phyloP scores from a whole-genome alignment of 2,888 invertebrate species.

The Spodoptera exigua region DNA sequence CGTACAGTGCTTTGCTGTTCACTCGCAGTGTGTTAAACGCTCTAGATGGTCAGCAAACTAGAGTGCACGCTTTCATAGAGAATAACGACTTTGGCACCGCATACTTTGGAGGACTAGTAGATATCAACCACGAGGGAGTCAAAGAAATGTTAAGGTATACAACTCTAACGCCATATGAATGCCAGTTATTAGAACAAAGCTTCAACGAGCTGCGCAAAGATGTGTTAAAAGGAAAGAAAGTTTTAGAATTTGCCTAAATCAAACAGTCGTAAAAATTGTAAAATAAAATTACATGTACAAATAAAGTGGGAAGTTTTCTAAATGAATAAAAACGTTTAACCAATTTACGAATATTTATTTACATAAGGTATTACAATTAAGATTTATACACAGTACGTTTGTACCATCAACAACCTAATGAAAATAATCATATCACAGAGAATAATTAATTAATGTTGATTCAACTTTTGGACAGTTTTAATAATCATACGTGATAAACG shows the following conservation, averaged over 20 bases:
- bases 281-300: too few species aligned
- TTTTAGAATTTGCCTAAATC: slow-evolving; percentile 67
- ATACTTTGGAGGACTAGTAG: slow-evolving; percentile 74
- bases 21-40: slow-evolving; percentile 88
- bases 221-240: slow-evolving; percentile 69
- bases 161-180: slow-evolving; percentile 70
- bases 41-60: slow-evolving; percentile 65
- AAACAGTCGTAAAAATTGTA: neutral
- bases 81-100: slow-evolving; percentile 81
- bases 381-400: slow-evolving; percentile 66
- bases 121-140: slow-evolving; percentile 67
- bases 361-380: slow-evolving; percentile 65
- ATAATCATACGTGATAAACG: slow-evolving; percentile 33
- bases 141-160: slow-evolving; percentile 72
- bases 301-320: neutral
- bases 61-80: slow-evolving; percentile 73
- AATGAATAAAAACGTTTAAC: slow-evolving; percentile 56
- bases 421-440: slow-evolving; percentile 85
- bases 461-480: slow-evolving; percentile 60
- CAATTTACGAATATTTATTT: slow-evolving; percentile 81
- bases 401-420: slow-evolving; percentile 69
- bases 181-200: slow-evolving; percentile 70
- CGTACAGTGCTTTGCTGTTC: slow-evolving; percentile 90
- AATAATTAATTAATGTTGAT: slow-evolving; percentile 70
- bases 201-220: slow-evolving; percentile 73